Percentiles rank a stretch among this genome's conserved stretches.
Conservation (phyloP, 2,888 invertebrate genomes). For the Tolmerus cingulatus region DNA sequence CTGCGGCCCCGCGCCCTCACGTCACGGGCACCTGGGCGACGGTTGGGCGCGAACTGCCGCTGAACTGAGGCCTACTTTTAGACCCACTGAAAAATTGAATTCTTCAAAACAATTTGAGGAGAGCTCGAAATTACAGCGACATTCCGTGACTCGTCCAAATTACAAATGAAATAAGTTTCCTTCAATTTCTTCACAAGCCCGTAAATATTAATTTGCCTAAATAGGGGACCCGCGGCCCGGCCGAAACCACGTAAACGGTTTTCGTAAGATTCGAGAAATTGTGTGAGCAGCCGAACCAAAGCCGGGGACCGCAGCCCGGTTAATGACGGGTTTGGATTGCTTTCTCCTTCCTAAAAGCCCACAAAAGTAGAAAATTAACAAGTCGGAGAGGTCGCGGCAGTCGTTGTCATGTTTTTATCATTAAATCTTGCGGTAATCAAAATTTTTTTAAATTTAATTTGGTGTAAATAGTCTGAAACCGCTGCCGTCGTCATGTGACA, state of each 20-base stretch:
- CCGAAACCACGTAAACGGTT: neutral
- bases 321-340: slow-evolving; percentile 4
- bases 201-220: slow-evolving; percentile 1
- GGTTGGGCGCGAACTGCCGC: neutral
- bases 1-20: neutral
- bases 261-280: neutral
- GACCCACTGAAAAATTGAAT: neutral
- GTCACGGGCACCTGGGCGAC: neutral
- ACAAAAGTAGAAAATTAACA: neutral
- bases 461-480: slow-evolving; percentile 13
- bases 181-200: neutral
- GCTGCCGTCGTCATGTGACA: neutral
- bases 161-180: neutral
- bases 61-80: neutral
- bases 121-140: neutral
- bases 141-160: slow-evolving; percentile 1
- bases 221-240: neutral
- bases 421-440: slow-evolving; percentile 10
- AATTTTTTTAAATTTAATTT: neutral
- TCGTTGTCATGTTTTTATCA: neutral
- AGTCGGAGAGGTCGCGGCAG: neutral
- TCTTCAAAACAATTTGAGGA: neutral
- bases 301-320: neutral
- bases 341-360: slow-evolving; percentile 4
- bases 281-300: neutral